Conservation (phyloP, 1,140 invertebrate genomes). For the Linepithema humile region DNA sequence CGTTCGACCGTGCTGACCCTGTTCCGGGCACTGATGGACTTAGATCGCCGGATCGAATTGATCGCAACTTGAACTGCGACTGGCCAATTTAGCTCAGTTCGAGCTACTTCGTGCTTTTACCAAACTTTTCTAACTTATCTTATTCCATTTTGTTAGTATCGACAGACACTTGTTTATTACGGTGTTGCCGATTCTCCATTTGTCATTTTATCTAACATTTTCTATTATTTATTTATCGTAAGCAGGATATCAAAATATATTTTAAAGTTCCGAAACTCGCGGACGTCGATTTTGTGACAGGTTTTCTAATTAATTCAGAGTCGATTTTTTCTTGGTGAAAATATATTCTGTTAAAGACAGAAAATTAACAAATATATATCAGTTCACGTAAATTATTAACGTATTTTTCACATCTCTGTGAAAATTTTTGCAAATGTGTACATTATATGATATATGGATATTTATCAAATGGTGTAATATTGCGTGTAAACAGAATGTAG, state of each 20-base stretch:
- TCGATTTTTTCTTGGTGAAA: too few relatives aligned
- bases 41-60: conserved; percentile 22
- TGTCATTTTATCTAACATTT: neutral
- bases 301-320: too few relatives aligned
- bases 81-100: neutral
- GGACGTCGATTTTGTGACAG: too few relatives aligned
- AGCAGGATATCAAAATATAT: too few relatives aligned
- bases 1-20: conserved; percentile 6
- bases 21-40: neutral
- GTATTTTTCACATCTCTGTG: too few relatives aligned
- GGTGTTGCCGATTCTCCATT: neutral
- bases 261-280: too few relatives aligned
- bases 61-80: conserved; percentile 39
- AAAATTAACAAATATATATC: neutral
- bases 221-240: neutral
- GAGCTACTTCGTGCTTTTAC: conserved; percentile 20
- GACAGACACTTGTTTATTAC: neutral
- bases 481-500: neutral
- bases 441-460: too few relatives aligned
- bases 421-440: too few relatives aligned
- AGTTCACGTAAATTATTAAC: too few relatives aligned
- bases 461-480: too few relatives aligned
- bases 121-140: neutral
- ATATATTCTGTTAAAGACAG: neutral
- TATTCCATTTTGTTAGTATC: neutral